Evolutionary conservation across 2,797 vertebrate genomes (phyloP).

Genomic region (Meda fulgida): DNA sequence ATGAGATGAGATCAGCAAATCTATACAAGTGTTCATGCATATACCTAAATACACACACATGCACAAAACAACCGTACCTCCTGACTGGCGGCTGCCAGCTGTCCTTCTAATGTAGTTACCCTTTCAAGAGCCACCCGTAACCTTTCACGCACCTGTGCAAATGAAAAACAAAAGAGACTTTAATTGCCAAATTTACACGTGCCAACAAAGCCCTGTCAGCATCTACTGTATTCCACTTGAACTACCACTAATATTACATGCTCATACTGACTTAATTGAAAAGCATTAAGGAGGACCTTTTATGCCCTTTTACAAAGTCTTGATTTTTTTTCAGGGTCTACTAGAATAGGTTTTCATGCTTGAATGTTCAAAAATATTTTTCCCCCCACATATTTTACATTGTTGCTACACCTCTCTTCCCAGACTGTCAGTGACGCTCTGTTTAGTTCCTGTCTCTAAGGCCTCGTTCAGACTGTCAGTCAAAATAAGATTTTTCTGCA

Average conservation of each 20-base stretch:
- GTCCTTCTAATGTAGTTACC: constrained; percentile 90
- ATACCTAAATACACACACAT: constrained; percentile 22
- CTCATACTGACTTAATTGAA: not conserved
- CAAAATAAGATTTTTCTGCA: no score
- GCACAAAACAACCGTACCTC: constrained; percentile 78
- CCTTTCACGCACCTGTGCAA: constrained; percentile 89
- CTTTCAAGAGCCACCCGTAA: constrained; percentile 91
- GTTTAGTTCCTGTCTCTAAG: not conserved
- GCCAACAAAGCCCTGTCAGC: not conserved
- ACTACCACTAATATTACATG: not conserved
- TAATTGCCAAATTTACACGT: not conserved
- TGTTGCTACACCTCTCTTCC: not conserved
- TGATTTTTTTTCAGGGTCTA: not conserved
- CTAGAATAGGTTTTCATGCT: not conserved
- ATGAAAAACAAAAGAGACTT: constrained; percentile 39
- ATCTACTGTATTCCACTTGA: not conserved
- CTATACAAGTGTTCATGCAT: constrained; percentile 7
- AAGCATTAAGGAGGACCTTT: not conserved
- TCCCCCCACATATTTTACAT: not conserved
- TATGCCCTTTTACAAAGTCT: not conserved
- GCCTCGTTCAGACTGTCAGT: no score
- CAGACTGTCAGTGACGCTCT: not conserved
- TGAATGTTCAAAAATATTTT: not conserved
- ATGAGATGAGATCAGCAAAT: constrained; percentile 36
- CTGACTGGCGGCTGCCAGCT: constrained; percentile 85